Evolutionary conservation across 2,113 vertebrate species (phyloP), one percentile per base, ranked within the genome.

Genomic region (Hippocampus mohnikei): DNA sequence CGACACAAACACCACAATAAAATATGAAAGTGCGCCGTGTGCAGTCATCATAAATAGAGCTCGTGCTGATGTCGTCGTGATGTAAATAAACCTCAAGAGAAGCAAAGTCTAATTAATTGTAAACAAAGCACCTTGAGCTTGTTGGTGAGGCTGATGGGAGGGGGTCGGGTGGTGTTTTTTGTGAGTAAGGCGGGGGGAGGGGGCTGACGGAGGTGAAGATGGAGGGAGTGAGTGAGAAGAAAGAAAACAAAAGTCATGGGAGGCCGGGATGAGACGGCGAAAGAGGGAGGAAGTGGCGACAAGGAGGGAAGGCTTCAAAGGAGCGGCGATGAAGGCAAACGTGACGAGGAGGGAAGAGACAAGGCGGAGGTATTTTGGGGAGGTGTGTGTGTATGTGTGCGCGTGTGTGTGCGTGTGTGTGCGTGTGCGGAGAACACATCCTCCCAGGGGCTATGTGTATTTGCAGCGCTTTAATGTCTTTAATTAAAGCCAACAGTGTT

Each of bases 401-500:
- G n/a, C n/a, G n/a, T n/a, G 50, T 52, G 50, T 18, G 52, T n/a
- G 50, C 6, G 50, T n/a, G 55, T 15, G 23, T 60, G 12, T 20
- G 25, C n/a, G 84, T 76, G 81, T 81, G 77, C 46, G 29, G 66
- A 81, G 80, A 86, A 81, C 70, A 80, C 83, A 80, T 71, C 78
- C 33, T 83, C 85, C 85, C 73, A 29, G 66, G 67, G 85, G 81
- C 87, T 74, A 61, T 40, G 69, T 75, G 83, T 85, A 84, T 87
- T 66, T 82, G 66, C 77, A 76, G 79, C 73, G 81, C 86, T 91
- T 88, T 89, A 90, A 91, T 89, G 89, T 81, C 74, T 89, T 92
- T 90, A 90, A 91, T 91, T 88, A 91, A 88, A 90, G 82, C 81
- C 86, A 85, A 81, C 85, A 84, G 85, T 82, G 84, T 25, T 23